Evolutionary conservation across 2,888 invertebrate genomes (phyloP).

Genomic region (Rhagophthalmus giganteus): DNA sequence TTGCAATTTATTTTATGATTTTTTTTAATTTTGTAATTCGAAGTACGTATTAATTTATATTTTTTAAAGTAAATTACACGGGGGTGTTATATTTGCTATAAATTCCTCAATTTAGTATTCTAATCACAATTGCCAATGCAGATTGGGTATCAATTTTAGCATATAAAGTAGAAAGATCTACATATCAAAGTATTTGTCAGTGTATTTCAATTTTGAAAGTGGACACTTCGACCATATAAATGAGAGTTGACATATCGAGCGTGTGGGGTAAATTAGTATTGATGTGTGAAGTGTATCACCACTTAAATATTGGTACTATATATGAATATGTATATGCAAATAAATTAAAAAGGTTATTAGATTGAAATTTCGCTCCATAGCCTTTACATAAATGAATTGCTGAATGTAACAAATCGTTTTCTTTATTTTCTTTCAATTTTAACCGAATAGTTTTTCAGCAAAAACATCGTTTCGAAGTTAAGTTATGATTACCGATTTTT

Average conservation of each 20-base stretch:
- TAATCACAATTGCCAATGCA: slow-evolving; percentile 13
- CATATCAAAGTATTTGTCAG: slow-evolving; percentile 26
- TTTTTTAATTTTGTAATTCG: too few relatives aligned
- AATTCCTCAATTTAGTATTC: background rate
- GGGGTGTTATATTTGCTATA: too few relatives aligned
- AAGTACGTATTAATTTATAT: too few relatives aligned
- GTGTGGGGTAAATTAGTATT: slow-evolving; percentile 3
- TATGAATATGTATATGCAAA: slow-evolving; percentile 10
- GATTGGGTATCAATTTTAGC: slow-evolving; percentile 22
- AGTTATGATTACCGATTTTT: slow-evolving; percentile 1
- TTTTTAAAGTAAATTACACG: too few relatives aligned
- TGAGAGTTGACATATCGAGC: background rate
- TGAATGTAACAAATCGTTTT: too few relatives aligned
- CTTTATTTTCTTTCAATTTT: too few relatives aligned
- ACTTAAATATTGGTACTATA: slow-evolving; percentile 6
- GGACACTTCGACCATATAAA: slow-evolving; percentile 12
- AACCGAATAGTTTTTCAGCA: too few relatives aligned
- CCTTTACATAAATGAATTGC: too few relatives aligned
- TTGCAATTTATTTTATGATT: too few relatives aligned
- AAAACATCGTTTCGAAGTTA: too few relatives aligned
- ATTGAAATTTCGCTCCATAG: background rate
- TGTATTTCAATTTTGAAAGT: slow-evolving; percentile 12
- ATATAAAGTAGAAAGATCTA: slow-evolving; percentile 23
- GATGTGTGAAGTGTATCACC: slow-evolving; percentile 7
- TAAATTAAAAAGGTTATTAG: slow-evolving; percentile 6